These are phyloP conservation scores for Amblyjoppa fuscipennis DNA, from an alignment of 2,888 invertebrate genomes.

Conservation along the genomic window DNA sequence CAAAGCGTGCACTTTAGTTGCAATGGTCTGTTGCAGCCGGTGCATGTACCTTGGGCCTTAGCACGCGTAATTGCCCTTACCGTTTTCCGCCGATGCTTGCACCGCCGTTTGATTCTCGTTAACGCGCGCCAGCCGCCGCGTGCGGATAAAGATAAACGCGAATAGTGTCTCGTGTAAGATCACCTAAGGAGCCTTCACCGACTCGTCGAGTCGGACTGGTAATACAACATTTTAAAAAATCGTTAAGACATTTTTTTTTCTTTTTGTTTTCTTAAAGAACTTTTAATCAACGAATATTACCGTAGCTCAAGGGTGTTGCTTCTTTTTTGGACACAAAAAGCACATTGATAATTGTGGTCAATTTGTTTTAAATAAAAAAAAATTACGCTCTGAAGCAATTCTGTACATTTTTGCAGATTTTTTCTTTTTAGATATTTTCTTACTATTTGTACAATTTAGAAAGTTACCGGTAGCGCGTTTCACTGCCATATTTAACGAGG, in stretches of 20 bases:
- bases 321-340: no score
- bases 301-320: no score
- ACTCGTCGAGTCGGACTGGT: neutral
- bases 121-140: conserved; percentile 61
- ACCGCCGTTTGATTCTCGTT: conserved; percentile 74
- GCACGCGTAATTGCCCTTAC: conserved; percentile 73
- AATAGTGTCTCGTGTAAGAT: conserved; percentile 9
- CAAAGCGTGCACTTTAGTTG: conserved; percentile 18
- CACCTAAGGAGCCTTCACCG: conserved; percentile 1
- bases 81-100: conserved; percentile 68
- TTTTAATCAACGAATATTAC: neutral
- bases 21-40: conserved; percentile 68
- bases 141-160: conserved; percentile 1
- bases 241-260: neutral
- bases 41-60: conserved; percentile 30
- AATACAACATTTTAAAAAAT: neutral
- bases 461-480: no score
- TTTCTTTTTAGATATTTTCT: no score
- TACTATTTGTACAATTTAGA: no score
- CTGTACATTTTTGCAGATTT: no score
- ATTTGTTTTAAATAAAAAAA: no score
- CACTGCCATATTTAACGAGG: no score
- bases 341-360: no score
- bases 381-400: no score
- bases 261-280: neutral